Base-by-base conservation (phyloP, 2,888 invertebrate species). In the Frankliniella intonsa region DNA sequence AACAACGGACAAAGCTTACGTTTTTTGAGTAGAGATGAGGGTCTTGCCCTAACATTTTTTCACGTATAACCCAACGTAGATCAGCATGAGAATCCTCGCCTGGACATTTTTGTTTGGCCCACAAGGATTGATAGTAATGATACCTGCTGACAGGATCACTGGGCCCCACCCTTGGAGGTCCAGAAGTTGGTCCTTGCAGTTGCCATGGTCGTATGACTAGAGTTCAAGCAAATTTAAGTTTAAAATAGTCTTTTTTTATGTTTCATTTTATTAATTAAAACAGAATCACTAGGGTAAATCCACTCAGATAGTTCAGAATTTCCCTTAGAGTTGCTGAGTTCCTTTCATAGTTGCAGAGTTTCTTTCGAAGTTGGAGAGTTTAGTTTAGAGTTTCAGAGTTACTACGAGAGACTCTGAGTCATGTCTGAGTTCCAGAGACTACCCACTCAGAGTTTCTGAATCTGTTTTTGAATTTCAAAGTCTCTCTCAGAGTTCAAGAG, bases 91-190 rank as follows among this genome's bases (percentile, higher is more conserved):
- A 88, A 85, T 92, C 91, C 87, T 94, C 93, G 12, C 94, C 95
- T 0, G 95, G 95, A 50, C 95, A 90, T 85, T 93, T 93, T 84
- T 93, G 92, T 85, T 92, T 91, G 38, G 91, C 91, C 95, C 95
- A 95, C 85, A 93, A 89, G 55, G 90, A 89, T 85, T 92, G 92
- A 86, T 95, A 95, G 85, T 93, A 92, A 84, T 95, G 94, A 86
- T 94, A 95, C 25, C 94, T 88, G 25, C 92, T 90, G 0, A 95
- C 95, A 25, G 95, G 94, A 87, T 95, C 95, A 87, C 90, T 90
- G 83, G 86, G 86, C 25, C 86, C 86, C 11, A 83, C 88, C 81
- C 88, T 88, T 65, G 81, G 51, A 5, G 81, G 83, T 1, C 82
- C 81, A 27, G 81, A 76, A 50, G 76, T 81, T 50, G 80, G 81